Percentiles rank a stretch among this genome's conserved stretches.
Evolutionary conservation across 2,113 vertebrate species (phyloP).

Genomic region (Osmerus mordax): DNA sequence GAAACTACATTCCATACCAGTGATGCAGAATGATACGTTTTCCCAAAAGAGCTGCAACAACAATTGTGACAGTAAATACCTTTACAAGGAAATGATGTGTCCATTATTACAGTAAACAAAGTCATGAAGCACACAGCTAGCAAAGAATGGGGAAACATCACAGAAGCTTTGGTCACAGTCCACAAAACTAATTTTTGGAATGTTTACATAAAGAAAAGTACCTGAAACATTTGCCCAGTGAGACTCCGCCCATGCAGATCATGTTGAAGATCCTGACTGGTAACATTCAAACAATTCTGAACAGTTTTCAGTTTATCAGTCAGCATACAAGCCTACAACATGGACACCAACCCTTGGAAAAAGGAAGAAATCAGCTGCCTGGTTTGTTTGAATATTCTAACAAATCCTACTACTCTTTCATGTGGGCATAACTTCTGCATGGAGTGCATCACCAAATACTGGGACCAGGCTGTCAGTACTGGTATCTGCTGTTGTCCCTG

Average conservation of each 20-base stretch:
- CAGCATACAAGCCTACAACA: background rate
- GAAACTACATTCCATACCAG: too few relatives aligned
- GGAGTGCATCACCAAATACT: constrained; percentile 18
- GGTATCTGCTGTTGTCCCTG: constrained; percentile 29
- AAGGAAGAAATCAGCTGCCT: constrained; percentile 27
- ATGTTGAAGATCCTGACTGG: background rate
- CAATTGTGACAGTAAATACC: too few relatives aligned
- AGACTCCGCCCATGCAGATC: too few relatives aligned
- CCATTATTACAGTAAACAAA: background rate
- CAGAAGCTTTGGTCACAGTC: too few relatives aligned
- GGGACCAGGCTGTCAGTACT: constrained; percentile 14
- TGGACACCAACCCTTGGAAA: background rate
- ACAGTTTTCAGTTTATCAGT: background rate
- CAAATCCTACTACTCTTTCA: constrained; percentile 12
- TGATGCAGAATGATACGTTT: too few relatives aligned
- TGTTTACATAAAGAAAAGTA: too few relatives aligned
- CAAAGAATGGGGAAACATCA: background rate
- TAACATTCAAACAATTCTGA: background rate
- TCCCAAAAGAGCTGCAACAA: too few relatives aligned
- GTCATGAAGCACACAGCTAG: background rate
- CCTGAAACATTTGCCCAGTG: too few relatives aligned
- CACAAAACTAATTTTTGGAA: too few relatives aligned
- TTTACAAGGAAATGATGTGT: too few relatives aligned
- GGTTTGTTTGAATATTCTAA: constrained; percentile 22
- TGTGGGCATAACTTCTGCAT: constrained; percentile 23